These are phyloP conservation scores for Catharus ustulatus DNA, from an alignment of 2,797 vertebrate genomes.

Conservation along the genomic window DNA sequence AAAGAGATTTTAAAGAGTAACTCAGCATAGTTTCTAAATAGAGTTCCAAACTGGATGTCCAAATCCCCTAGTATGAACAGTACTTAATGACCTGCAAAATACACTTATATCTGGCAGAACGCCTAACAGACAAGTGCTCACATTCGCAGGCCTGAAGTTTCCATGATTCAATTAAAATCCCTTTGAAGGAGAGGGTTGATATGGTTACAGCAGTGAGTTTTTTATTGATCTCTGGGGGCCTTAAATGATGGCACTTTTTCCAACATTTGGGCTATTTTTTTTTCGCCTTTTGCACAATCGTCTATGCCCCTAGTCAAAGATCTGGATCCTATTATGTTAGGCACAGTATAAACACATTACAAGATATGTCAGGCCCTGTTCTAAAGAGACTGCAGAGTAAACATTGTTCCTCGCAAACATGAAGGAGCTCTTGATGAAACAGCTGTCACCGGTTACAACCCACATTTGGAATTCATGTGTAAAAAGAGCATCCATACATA, in stretches of 20 bases:
- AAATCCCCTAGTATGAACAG: not conserved
- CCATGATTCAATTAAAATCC: not conserved
- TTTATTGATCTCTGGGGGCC: not conserved
- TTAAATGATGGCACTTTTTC: constrained; percentile 1
- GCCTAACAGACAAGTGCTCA: not conserved
- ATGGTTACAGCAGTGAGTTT: not conserved
- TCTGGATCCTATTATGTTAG: constrained; percentile 4
- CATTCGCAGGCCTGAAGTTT: not conserved
- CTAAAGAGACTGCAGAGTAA: constrained; percentile 39
- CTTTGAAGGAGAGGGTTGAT: not conserved
- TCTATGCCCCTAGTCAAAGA: not conserved
- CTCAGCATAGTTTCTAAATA: not conserved
- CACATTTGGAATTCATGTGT: not conserved
- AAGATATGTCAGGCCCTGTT: not conserved
- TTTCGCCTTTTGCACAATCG: not conserved
- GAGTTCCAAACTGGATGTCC: not conserved
- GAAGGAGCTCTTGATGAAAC: constrained; percentile 26
- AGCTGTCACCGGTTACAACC: not conserved
- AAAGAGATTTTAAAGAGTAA: not conserved
- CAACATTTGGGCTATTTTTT: not conserved
- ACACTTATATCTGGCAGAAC: not conserved
- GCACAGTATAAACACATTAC: constrained; percentile 30
- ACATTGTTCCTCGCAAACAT: not conserved
- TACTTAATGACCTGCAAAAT: not conserved
- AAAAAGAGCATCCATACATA: not conserved